Base-by-base conservation (phyloP, 2,797 vertebrate genomes). In the Chelon labrosus region DNA sequence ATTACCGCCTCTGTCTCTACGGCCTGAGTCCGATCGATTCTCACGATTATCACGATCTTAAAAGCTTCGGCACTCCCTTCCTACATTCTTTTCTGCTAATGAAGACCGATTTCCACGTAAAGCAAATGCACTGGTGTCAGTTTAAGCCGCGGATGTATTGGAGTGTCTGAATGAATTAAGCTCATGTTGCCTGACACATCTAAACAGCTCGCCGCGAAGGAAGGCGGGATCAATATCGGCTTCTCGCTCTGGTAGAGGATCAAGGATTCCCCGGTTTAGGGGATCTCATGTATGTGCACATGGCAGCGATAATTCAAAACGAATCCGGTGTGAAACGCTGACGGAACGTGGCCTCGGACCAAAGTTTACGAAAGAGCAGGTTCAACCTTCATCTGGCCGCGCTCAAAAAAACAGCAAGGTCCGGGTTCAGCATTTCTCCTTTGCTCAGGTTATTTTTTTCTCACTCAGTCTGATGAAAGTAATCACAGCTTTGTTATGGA, bases 11-110 rank as follows among this genome's bases (percentile, higher is more conserved):
- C 58, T 5, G 37, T 69, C 74, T 50, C 58, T 49, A 54, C 59
- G 58, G 59, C 50, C 44, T 10, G 2, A 65, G 56, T 73, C 8
- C 7, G 7, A 83, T 88, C 41, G 31, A 84, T 86, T 77, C 60
- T 52, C 58, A 77, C 77, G 46, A 88, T 77, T 83, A 82, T 77
- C 63, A 69, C 27, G 37, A 75, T 68, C 87, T 84, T 87, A 82
- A 90, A 92, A 89, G 88, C 79, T 79, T 60, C 19, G 13, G 19
- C 46, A 54, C 75, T 80, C 79, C 61, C 82, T 83, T 88, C 52
- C 68, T 68, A 64, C 70, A 75, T 70, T 79, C 73, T 61, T 75
- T 70, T 54, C 70, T 25, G 1, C 67, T 85, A 76, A 85, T 70
- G 54, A 82, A 82, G 71, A 85, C 71, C 75, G 82, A 84, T 80